A percentile compares a stretch with the other conserved stretches of the same genome.
These are phyloP conservation scores for Cosmorhoe ocellata DNA, from an alignment of 2,888 invertebrate species.

Conservation along the genomic window DNA sequence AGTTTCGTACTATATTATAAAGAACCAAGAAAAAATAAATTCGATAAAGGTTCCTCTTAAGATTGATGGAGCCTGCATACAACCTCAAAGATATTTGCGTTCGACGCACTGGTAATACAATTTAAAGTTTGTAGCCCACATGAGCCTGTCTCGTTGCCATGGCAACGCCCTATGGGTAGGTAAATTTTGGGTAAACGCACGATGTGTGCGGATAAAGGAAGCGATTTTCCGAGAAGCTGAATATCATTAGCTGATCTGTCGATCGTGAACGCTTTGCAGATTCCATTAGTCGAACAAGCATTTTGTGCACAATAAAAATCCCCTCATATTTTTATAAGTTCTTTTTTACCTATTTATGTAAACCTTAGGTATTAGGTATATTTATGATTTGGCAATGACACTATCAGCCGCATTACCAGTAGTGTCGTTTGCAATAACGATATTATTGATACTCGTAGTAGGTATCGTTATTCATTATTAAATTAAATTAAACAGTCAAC, in stretches of 20 bases:
- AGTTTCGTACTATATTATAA: slow-evolving; percentile 13
- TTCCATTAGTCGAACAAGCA: slow-evolving; percentile 54
- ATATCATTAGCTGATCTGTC: slow-evolving; percentile 73
- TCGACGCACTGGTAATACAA: slow-evolving; percentile 71
- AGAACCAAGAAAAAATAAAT: slow-evolving; percentile 28
- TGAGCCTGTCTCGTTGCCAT: slow-evolving; percentile 74
- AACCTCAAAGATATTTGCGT: slow-evolving; percentile 63
- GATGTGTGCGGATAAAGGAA: slow-evolving; percentile 71
- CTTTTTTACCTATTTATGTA: no score
- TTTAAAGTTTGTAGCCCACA: slow-evolving; percentile 79
- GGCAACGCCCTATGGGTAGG: slow-evolving; percentile 67
- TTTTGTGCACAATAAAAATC: slow-evolving; percentile 5
- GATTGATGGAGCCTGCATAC: slow-evolving; percentile 39
- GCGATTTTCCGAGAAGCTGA: slow-evolving; percentile 77
- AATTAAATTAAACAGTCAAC: no score
- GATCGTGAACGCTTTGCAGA: slow-evolving; percentile 47
- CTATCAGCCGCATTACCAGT: no score
- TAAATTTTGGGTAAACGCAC: slow-evolving; percentile 73
- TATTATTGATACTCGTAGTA: no score
- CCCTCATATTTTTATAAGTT: no score
- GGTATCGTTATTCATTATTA: no score
- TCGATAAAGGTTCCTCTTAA: slow-evolving; percentile 30
- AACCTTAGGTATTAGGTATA: no score
- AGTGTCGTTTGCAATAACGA: no score
- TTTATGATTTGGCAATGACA: no score